Percentiles rank a stretch among this genome's conserved stretches.
Evolutionary conservation across 2,113 vertebrate genomes (phyloP).

Genomic region (Pseudopipra pipra): DNA sequence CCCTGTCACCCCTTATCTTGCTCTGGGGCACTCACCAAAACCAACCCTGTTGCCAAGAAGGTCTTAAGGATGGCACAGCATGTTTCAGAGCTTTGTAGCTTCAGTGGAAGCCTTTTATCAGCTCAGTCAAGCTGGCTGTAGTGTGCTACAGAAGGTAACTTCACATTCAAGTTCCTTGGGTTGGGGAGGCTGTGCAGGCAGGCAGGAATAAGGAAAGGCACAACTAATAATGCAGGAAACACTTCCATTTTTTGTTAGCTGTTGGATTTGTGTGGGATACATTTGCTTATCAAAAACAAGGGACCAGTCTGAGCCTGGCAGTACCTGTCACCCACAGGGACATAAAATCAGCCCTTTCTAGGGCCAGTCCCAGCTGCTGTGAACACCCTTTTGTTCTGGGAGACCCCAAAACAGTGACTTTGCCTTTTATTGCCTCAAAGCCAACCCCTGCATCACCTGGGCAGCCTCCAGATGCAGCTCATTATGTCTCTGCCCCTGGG

Average conservation of each 20-base stretch:
- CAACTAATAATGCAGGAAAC: fast-evolving
- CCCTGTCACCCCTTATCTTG: fast-evolving
- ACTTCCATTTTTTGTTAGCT: neutral
- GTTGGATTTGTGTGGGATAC: neutral
- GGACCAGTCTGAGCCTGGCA: too few species aligned
- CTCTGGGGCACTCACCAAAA: neutral
- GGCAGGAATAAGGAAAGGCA: neutral
- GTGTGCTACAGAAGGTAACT: neutral
- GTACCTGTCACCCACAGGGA: too few species aligned
- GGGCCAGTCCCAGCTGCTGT: too few species aligned
- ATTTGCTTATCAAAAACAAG: too few species aligned
- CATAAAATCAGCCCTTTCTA: too few species aligned
- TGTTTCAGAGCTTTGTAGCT: neutral
- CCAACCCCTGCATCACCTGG: too few species aligned
- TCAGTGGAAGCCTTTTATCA: neutral
- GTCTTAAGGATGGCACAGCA: fast-evolving
- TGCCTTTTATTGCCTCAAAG: too few species aligned
- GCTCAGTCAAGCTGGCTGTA: too few species aligned
- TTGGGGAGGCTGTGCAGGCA: neutral
- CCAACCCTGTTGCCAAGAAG: neutral
- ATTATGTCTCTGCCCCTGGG: too few species aligned
- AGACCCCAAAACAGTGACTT: too few species aligned
- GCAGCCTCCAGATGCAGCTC: too few species aligned
- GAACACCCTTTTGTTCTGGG: too few species aligned
- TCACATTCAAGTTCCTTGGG: neutral